Base-by-base conservation (phyloP, 1,140 invertebrate species). In the Maniola jurtina region DNA sequence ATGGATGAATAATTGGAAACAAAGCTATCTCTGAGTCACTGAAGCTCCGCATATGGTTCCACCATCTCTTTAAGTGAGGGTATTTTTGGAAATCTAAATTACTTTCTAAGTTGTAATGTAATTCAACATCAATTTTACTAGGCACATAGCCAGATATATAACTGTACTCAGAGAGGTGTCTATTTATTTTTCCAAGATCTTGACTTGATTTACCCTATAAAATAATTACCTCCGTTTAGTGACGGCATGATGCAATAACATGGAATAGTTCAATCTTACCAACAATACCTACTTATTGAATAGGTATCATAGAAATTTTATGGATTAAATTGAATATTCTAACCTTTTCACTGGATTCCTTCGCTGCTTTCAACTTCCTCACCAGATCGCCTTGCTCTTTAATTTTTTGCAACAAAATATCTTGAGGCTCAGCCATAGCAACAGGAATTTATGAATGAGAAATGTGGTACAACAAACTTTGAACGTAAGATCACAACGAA, bases 311-410 rank as follows among this genome's bases (percentile, higher is more conserved):
- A 13, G 25, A 25, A 42, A 11, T 42, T n/a, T 6, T 42, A 2
- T 16, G 0, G 13, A 45, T 35, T 13, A 59, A 54, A 42, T 35
- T n/a, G 52, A 56, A 25, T 56, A 82, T 69, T 88, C 78, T 91
- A 88, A 95, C 95, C 93, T 94, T 93, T 71, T 93, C 92, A 85
- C 92, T 93, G 38, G 94, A 93, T 82, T 95, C 95, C 88, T 97
- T 96, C 11, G 94, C 92, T 70, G 94, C 91, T 92, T 97, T 97
- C 64, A 97, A 89, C 90, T 95, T 94, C 81, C 96, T 91, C 9
- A 97, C 96, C 70, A 96, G 76, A 86, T 97, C 95, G 65, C 95
- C 94, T 91, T 97, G 96, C 74, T 93, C 87, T 91, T 96, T 96
- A 69, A 97, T 96, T 91, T 93, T 91, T 81, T 94, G 93, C 75